Base-by-base conservation (phyloP, 2,797 vertebrate genomes). In the Myotis planiceps region DNA sequence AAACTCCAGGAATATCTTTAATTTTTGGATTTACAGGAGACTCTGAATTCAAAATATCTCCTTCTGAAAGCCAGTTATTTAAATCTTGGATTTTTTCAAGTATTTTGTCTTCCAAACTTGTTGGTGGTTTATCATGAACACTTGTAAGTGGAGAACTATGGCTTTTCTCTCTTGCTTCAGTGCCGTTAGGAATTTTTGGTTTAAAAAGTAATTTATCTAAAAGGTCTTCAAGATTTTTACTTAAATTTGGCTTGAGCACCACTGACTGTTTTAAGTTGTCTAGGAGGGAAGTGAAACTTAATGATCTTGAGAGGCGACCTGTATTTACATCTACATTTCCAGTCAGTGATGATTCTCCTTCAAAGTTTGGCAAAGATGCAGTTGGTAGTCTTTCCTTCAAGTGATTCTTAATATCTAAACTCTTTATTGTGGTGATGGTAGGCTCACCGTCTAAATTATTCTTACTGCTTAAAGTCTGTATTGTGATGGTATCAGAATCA, bases 181-280 rank as follows among this genome's bases (percentile, higher is more conserved):
- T 29, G 18, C 93, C 89, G 12, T 39, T 18, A 84, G 9, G 19
- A 39, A 81, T 0, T 25, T 91, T 84, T 74, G 69, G 7, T 81
- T 94, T 86, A 92, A 93, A 90, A 95, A 98, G 93, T 65, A 96
- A 93, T 72, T 95, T 45, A 21, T 95, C 92, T 81, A 96, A 79
- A 72, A 97, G 72, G 16, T 96, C 93, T 90, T 97, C 92, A 39
- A 98, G 78, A 90, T 96, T 95, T 95, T 97, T 93, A 94, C 89
- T 97, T 95, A 98, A 97, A 92, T 97, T 34, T 86, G 97, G 96
- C 53, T 95, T 95, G 53, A 97, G 75, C 34, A 45, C 29, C 83
- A 94, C 53, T 78, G 95, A 83, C 42, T 98, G 97, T 65, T 95
- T 96, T 95, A 97, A 84, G 58, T 75, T 96, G 80, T 97, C 96